Conservation (phyloP, 2,113 vertebrate species). For the Dissostichus mawsoni region DNA sequence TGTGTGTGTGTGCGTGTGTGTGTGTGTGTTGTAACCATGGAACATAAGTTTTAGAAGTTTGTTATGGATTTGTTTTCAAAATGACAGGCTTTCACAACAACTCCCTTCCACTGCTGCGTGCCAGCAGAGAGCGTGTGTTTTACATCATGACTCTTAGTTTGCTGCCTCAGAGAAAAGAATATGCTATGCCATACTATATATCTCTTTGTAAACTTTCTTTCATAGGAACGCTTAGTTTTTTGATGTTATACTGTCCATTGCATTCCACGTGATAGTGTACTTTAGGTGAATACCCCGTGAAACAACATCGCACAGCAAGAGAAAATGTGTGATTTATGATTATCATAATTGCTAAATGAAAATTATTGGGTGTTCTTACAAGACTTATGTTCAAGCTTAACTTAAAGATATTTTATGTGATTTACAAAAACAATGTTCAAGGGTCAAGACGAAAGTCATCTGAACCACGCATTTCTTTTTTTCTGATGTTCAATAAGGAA, state of each 20-base stretch:
- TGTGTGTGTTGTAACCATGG: conserved; percentile 70
- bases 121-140: conserved; percentile 64
- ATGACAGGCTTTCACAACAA: conserved; percentile 74
- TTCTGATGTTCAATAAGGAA: neutral
- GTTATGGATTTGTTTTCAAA: conserved; percentile 76
- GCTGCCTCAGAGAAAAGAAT: conserved; percentile 35
- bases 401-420: neutral
- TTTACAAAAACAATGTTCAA: neutral
- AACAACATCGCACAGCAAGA: neutral
- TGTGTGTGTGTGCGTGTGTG: conserved; percentile 16
- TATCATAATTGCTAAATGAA: neutral
- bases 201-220: neutral
- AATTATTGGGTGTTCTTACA: neutral
- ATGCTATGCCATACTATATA: conserved; percentile 7
- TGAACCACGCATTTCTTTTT: too few relatives aligned
- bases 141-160: conserved; percentile 59
- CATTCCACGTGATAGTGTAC: neutral
- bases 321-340: neutral
- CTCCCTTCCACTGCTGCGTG: conserved; percentile 61
- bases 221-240: too few relatives aligned
- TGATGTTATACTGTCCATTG: too few relatives aligned
- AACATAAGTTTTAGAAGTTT: conserved; percentile 72
- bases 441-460: too few relatives aligned
- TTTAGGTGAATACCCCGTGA: neutral
- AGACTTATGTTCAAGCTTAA: neutral